Evolutionary conservation across 1,140 invertebrate genomes (phyloP), one percentile per base, ranked within the genome.

Genomic region (Drosophila nebulosa): DNA sequence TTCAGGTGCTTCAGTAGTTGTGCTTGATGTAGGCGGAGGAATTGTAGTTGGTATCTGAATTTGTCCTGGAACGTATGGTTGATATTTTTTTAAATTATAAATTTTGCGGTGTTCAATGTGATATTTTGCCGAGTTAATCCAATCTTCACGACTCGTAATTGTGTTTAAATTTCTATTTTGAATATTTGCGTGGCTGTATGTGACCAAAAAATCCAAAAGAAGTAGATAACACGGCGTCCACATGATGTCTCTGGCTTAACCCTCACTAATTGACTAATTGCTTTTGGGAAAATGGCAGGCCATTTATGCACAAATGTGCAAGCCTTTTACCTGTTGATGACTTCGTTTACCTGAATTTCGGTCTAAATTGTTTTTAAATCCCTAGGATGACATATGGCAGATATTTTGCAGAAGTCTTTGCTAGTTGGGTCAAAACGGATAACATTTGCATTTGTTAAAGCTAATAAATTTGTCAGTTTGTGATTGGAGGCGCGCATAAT

Each of bases 111-210:
- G 77, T 0, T 16, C 42, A 12, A 77, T 64, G 4, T 79, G 55
- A 4, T 76, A 52, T 6, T 77, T 77, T 0, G 79, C 66, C 18
- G 71, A 22, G 5, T 22, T 70, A n/a, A 74, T 67, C 72, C 72
- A 84, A 18, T 77, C 69, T n/a, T 79, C 67, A 0, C 65, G 51
- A 30, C 35, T 78, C 1, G 22, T 9, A 22, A 84, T 55, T 5
- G 50, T 24, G 10, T 75, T 81, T n/a, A 62, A 14, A 60, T 59
- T 42, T 39, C 22, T 16, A 6, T 2, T 35, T 35, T 51, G 18
- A 6, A 26, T 4, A 57, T 24, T 32, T 46, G 18, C 6, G 50
- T 18, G 24, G 10, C 66, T 46, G 3, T 21, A 36, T 2, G 14
- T 6, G 2, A 39, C 52, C n/a, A 22, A 50, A 52, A 70, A 30